Conservation (phyloP, 2,113 vertebrate genomes). For the Aleadryas rufinucha region DNA sequence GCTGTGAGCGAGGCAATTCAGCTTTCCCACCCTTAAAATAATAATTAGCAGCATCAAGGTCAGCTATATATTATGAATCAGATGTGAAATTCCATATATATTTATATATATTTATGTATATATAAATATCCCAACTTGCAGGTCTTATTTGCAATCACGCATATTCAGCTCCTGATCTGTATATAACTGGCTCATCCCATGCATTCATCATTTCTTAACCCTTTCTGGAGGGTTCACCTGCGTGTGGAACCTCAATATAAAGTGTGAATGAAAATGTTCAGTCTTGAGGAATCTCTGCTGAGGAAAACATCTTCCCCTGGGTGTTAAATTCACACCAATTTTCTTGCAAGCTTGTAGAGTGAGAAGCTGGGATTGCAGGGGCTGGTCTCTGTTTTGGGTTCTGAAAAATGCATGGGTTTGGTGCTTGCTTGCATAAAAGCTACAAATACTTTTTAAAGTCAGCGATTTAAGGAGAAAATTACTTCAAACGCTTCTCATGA, state of each 20-base stretch:
- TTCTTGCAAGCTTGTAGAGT: neutral
- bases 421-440: neutral
- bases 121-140: neutral
- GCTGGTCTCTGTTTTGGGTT: neutral
- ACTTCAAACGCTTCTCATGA: neutral
- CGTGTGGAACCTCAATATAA: neutral
- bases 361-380: neutral
- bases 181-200: neutral
- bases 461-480: neutral
- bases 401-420: neutral
- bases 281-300: neutral
- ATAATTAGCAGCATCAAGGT: neutral
- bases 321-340: neutral
- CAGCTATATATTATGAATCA: neutral
- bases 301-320: neutral
- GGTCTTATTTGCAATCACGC: neutral
- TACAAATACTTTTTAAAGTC: conserved; percentile 4
- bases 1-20: neutral
- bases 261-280: neutral
- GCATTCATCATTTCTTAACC: neutral
- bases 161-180: neutral
- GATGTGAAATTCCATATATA: neutral
- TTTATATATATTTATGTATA: neutral
- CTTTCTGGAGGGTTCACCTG: conserved; percentile 7
- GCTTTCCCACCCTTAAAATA: neutral